Evolutionary conservation across 2,888 invertebrate species (phyloP).

Genomic region (Agriopis marginaria): DNA sequence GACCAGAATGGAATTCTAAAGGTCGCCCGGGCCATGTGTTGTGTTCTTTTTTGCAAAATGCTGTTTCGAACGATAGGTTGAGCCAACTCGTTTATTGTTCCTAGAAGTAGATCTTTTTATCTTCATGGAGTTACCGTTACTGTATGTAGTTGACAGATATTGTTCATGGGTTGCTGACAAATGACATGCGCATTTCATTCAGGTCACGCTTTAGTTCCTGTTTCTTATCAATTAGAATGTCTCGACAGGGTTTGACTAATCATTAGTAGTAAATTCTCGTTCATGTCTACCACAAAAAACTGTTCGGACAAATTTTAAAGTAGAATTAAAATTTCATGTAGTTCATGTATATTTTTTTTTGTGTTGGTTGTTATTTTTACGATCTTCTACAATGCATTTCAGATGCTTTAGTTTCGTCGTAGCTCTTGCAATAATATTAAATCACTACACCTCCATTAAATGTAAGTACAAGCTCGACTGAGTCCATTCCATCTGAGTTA

Average conservation of each 20-base stretch:
- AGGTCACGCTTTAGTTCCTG: slow-evolving; percentile 22
- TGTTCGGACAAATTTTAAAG: background rate
- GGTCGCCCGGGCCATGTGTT: slow-evolving; percentile 78
- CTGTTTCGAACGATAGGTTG: slow-evolving; percentile 73
- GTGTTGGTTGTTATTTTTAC: background rate
- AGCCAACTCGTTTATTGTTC: slow-evolving; percentile 55
- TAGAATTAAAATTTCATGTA: too few relatives aligned
- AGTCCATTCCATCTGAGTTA: slow-evolving; percentile 35
- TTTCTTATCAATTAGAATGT: slow-evolving; percentile 16
- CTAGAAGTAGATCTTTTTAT: slow-evolving; percentile 52
- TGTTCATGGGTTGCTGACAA: slow-evolving; percentile 16
- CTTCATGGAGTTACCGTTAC: slow-evolving; percentile 45
- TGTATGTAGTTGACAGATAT: slow-evolving; percentile 31
- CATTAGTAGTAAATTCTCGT: slow-evolving; percentile 1
- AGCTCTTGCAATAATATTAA: background rate
- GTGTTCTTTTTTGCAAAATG: slow-evolving; percentile 76
- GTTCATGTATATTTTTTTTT: background rate
- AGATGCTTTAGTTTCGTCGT: background rate
- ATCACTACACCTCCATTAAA: slow-evolving; percentile 25
- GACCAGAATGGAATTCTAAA: slow-evolving; percentile 71
- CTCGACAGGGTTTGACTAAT: slow-evolving; percentile 6
- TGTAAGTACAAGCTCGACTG: slow-evolving; percentile 34
- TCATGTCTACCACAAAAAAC: background rate
- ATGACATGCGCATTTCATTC: slow-evolving; percentile 10
- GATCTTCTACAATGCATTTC: background rate